These are phyloP conservation scores for Drosophila fuyamai DNA, from an alignment of 1,140 invertebrate species.

Conservation along the genomic window DNA sequence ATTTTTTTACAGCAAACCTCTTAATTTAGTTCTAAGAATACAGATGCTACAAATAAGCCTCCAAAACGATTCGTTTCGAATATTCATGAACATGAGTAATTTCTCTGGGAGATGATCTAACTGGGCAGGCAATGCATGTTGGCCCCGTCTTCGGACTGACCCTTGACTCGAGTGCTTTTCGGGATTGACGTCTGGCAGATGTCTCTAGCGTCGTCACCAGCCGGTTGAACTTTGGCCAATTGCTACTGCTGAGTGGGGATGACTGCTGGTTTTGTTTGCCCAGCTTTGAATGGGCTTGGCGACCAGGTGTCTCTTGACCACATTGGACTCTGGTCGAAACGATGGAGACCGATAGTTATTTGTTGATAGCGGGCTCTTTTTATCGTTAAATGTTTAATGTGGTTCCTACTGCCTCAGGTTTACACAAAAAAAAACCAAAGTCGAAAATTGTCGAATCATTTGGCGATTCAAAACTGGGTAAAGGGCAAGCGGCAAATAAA, in stretches of 20 bases:
- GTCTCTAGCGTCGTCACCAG: slow-evolving; percentile 25
- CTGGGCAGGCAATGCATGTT: slow-evolving; percentile 51
- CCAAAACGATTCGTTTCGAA: too few relatives aligned
- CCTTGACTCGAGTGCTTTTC: slow-evolving; percentile 35
- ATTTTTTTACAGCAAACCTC: too few relatives aligned
- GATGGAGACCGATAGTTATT: slow-evolving; percentile 38
- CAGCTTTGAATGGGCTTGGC: slow-evolving; percentile 25
- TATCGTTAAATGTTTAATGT: slow-evolving; percentile 13
- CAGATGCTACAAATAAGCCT: too few relatives aligned
- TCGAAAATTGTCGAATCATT: slow-evolving; percentile 42
- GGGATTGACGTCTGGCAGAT: slow-evolving; percentile 40
- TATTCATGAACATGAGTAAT: background rate
- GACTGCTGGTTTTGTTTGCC: slow-evolving; percentile 45
- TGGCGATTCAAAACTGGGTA: slow-evolving; percentile 60
- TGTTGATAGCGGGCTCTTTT: slow-evolving; percentile 32
- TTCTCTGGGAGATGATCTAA: slow-evolving; percentile 18
- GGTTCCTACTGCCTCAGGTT: slow-evolving; percentile 6
- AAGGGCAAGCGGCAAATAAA: slow-evolving; percentile 63
- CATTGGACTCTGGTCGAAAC: slow-evolving; percentile 43
- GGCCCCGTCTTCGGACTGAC: slow-evolving; percentile 14
- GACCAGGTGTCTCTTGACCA: slow-evolving; percentile 51
- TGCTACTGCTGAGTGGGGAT: slow-evolving; percentile 38
- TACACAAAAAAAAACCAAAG: slow-evolving; percentile 7
- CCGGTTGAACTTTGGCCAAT: slow-evolving; percentile 40
- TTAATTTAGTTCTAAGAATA: too few relatives aligned